These are phyloP conservation scores for Sesia apiformis DNA, from an alignment of 2,888 invertebrate genomes.

Conservation along the genomic window DNA sequence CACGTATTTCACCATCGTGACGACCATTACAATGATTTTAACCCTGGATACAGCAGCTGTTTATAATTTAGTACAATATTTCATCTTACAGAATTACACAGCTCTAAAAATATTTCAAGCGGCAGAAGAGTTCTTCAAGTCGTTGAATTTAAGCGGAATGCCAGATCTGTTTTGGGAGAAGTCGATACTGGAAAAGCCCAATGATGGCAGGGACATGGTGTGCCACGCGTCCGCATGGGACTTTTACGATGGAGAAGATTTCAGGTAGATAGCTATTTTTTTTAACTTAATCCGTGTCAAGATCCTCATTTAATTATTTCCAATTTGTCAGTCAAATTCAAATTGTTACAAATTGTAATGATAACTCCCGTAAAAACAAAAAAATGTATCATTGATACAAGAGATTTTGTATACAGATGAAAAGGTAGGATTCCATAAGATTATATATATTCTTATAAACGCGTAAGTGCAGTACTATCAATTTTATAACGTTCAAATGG, in stretches of 20 bases:
- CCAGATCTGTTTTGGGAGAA: constrained; percentile 87
- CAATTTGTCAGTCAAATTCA: too few species aligned
- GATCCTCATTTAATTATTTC: too few species aligned
- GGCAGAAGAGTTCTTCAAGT: constrained; percentile 89
- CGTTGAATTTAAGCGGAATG: constrained; percentile 84
- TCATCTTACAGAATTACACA: constrained; percentile 77
- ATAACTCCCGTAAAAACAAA: neutral
- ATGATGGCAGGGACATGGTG: constrained; percentile 80
- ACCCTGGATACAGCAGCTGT: neutral
- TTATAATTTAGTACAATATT: neutral
- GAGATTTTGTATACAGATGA: neutral
- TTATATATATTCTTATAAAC: too few species aligned
- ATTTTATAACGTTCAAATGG: neutral
- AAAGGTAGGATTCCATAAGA: too few species aligned
- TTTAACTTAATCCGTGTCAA: too few species aligned
- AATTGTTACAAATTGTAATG: neutral
- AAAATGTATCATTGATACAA: neutral
- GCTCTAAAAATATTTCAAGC: constrained; percentile 84
- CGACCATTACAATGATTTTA: neutral
- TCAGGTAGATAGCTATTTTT: constrained; percentile 67
- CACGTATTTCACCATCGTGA: too few species aligned
- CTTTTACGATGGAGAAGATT: constrained; percentile 86
- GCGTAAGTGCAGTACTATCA: too few species aligned
- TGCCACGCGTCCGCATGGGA: constrained; percentile 95
- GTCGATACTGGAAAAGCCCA: constrained; percentile 87